phyloP scores from a whole-genome alignment of 2,113 vertebrate species.

The Rana temporaria region DNA sequence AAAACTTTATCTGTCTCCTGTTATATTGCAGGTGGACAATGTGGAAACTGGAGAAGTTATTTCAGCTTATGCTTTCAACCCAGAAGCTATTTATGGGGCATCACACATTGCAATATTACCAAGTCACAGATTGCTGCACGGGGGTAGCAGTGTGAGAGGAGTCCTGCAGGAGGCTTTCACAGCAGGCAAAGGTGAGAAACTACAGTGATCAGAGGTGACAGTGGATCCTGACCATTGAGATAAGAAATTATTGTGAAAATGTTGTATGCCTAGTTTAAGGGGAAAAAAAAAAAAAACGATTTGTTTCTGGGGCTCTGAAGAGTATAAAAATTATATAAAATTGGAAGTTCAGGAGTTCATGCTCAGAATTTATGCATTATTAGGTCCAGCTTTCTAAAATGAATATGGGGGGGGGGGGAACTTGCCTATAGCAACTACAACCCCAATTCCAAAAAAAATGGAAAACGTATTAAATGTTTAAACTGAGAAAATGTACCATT shows the following conservation, averaged over 20 bases:
- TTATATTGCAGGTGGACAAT: constrained; percentile 78
- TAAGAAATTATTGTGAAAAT: neutral
- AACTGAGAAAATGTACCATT: too few relatives aligned
- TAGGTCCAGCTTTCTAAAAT: too few relatives aligned
- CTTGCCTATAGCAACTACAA: too few relatives aligned
- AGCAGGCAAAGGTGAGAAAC: constrained; percentile 77
- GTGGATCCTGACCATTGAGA: neutral
- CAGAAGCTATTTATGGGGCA: constrained; percentile 87
- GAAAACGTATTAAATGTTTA: too few relatives aligned
- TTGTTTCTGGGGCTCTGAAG: too few relatives aligned
- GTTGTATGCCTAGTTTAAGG: too few relatives aligned
- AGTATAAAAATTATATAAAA: too few relatives aligned
- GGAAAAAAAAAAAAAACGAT: too few relatives aligned
- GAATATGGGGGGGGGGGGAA: too few relatives aligned
- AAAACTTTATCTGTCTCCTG: neutral
- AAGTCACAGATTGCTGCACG: constrained; percentile 83
- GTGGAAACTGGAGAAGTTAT: constrained; percentile 82
- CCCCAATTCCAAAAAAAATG: too few relatives aligned
- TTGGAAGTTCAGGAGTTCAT: too few relatives aligned
- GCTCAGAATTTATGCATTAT: too few relatives aligned
- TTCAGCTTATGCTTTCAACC: constrained; percentile 85
- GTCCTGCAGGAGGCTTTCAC: constrained; percentile 72
- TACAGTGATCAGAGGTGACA: neutral
- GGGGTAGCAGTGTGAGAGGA: constrained; percentile 77
- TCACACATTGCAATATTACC: constrained; percentile 87